Percentiles rank a stretch among this genome's conserved stretches.
Conservation (phyloP, 2,113 vertebrate genomes). For the Clarias batrachus region DNA sequence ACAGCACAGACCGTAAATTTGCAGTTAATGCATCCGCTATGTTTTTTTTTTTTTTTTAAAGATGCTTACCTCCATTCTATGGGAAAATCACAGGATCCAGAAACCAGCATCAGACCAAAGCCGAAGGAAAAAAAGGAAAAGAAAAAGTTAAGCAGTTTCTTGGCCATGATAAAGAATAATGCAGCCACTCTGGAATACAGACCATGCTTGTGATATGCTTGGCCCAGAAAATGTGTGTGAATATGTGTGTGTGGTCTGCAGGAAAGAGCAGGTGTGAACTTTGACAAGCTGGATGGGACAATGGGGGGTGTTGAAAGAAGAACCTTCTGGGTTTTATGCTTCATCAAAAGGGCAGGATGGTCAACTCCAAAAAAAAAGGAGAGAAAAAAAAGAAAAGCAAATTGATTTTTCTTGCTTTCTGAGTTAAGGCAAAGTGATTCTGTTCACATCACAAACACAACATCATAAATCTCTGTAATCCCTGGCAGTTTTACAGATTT, state of each 20-base stretch:
- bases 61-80: slow-evolving; percentile 85
- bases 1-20: not conserved
- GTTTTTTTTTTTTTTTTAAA: not conserved
- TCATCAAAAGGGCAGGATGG: not conserved
- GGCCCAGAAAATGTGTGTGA: slow-evolving; percentile 32
- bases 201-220: slow-evolving; percentile 39
- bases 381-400: not conserved
- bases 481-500: slow-evolving; percentile 4
- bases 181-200: slow-evolving; percentile 7
- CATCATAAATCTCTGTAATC: slow-evolving; percentile 11
- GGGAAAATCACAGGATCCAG: slow-evolving; percentile 59
- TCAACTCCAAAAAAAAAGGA: not conserved
- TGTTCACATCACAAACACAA: not conserved
- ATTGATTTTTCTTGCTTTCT: not conserved
- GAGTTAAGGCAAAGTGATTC: not conserved
- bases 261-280: slow-evolving; percentile 62
- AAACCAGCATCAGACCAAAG: slow-evolving; percentile 55
- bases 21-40: not conserved
- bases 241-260: slow-evolving; percentile 30
- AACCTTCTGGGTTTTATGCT: not conserved
- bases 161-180: slow-evolving; percentile 34
- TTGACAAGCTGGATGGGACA: slow-evolving; percentile 15
- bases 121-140: slow-evolving; percentile 58
- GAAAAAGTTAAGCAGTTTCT: slow-evolving; percentile 60
- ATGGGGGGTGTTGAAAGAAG: slow-evolving; percentile 7